Base-by-base conservation (phyloP, 2,113 vertebrate genomes). In the Eira barbara region DNA sequence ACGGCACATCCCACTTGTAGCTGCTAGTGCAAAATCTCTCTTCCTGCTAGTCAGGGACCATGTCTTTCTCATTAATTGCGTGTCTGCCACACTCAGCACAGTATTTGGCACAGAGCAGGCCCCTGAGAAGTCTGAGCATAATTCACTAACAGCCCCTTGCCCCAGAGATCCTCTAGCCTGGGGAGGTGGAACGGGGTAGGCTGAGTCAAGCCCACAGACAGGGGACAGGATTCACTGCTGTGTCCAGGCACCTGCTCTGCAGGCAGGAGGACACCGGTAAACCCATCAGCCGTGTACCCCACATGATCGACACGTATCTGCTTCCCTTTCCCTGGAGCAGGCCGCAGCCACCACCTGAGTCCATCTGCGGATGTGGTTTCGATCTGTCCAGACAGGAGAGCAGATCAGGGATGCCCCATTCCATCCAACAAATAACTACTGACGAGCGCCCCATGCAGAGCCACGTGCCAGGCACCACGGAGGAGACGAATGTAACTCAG, bases 221-320 rank as follows among this genome's bases (percentile, higher is more conserved):
- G 12, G 49, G 25, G 29, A 34, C 92, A 80, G 61, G 74, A 18
- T 9, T 84, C 36, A 25, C 25, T 17, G 0, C 55, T 9, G 15
- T 9, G 52, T 27, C 3, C 36, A 20, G 29, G 65, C 0, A 1
- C 36, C 61, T 11, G 23, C 79, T n/a, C 45, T 31, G 87, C 21
- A 7, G 76, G 52, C 34, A 17, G 67, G 39, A 90, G 9, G 71
- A 15, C 2, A 6, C 21, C 1, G 36, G 36, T 6, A 4, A 23
- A n/a, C 47, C 25, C 39, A 27, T 34, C 31, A 27, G 92, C n/a
- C 12, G 0, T 0, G 23, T 23, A 13, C n/a, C 31, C 15, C 15
- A 3, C 20, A 14, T 36, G 25, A 42, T 10, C 0, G 1, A 25
- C 42, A 7, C 0, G 23, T 29, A 25, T 39, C n/a, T 4, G 1